Base-by-base conservation (phyloP, 2,888 invertebrate species). In the Xanthorhoe spadicearia region DNA sequence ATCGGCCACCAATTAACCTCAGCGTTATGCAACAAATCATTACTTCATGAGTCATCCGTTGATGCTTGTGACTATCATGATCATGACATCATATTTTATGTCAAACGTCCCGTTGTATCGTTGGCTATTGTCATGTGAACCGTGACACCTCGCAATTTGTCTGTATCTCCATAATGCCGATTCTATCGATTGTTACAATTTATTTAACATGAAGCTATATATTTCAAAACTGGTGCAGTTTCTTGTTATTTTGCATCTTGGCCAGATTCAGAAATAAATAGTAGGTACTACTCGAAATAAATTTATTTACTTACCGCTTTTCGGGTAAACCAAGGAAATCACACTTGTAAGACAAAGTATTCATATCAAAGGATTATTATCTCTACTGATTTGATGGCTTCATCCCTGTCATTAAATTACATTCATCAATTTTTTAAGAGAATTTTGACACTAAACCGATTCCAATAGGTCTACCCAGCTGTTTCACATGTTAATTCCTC, bases 11-110 rank as follows among this genome's bases (percentile, higher is more conserved):
- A 38, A 48, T 32, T 54, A 56, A 23, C 56, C 46, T 61, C 56
- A 53, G 43, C 32, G 56, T 56, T 60, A 65, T 60, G 35, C 17
- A 57, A 66, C 49, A 32, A 19, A 19, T 43, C 15, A 23, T 43
- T 6, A 19, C 48, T 43, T 52, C 5, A 59, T 62, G 59, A 66
- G 50, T 66, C 62, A 66, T 58, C 66, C 28, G 52, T 61, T 48
- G 57, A 53, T 55, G 51, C 38, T 38, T n/a, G 63, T 43, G 13
- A 43, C 38, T 59, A 35, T 54, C 23, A 48, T 48, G 46, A 19
- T 52, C 38, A 56, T 63, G 63, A 52, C 59, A 56, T 52, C 54
- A 66, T 51, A 35, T 43, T 43, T 43, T 43, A 13, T 48, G 48
- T 17, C 9, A 51, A 19, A 51, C 38, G n/a, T 59, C 28, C 50